Evolutionary conservation across 2,113 vertebrate species (phyloP).

Genomic region (Apeltes quadracus): DNA sequence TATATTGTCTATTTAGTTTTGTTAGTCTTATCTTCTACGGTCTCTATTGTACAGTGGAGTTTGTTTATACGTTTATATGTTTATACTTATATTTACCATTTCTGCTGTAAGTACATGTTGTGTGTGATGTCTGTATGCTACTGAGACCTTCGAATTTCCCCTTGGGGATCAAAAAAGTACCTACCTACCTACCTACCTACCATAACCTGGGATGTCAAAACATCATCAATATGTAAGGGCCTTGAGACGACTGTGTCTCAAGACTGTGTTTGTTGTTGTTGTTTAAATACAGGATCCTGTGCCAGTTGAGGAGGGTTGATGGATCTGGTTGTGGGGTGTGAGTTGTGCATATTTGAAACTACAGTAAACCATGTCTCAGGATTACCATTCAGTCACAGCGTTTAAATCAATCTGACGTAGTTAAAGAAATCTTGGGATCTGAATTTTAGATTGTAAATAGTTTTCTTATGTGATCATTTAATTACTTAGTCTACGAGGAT

Average conservation of each 20-base stretch:
- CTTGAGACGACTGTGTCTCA: slow-evolving; percentile 29
- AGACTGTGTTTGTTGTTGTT: slow-evolving; percentile 15
- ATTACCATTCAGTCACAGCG: neutral
- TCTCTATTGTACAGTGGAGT: too few relatives aligned
- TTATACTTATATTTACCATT: too few relatives aligned
- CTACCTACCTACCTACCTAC: too few relatives aligned
- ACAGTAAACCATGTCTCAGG: neutral
- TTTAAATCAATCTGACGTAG: neutral
- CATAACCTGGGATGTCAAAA: slow-evolving; percentile 59
- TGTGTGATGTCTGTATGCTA: too few relatives aligned
- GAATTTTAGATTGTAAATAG: neutral
- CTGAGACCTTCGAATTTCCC: too few relatives aligned
- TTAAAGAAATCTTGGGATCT: neutral
- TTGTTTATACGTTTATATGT: too few relatives aligned
- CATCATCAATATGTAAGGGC: slow-evolving; percentile 59
- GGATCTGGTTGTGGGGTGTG: slow-evolving; percentile 21
- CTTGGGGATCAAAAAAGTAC: too few relatives aligned
- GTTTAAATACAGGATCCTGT: slow-evolving; percentile 29
- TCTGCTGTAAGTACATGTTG: too few relatives aligned
- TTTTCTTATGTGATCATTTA: too few relatives aligned
- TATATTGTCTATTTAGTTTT: too few relatives aligned
- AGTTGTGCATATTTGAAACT: slow-evolving; percentile 1
- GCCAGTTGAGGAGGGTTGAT: slow-evolving; percentile 42
- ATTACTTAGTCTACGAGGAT: too few relatives aligned
- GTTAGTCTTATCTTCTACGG: too few relatives aligned